These are phyloP conservation scores for Oreochromis tanganicae DNA, from an alignment of 2,113 vertebrate genomes.

Conservation along the genomic window DNA sequence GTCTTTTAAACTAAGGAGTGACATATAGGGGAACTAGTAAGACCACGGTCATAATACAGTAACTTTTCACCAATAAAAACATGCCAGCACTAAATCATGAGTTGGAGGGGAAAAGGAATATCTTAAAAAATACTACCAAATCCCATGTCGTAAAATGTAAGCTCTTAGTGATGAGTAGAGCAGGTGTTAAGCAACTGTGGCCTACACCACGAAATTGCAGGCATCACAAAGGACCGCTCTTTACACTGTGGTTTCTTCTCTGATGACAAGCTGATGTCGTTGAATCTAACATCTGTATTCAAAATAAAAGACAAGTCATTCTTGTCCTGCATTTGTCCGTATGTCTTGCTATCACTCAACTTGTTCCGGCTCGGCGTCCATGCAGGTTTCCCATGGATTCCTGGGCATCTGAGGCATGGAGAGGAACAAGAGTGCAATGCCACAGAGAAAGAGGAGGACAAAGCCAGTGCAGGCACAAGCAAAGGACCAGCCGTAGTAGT, in stretches of 20 bases:
- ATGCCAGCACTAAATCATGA: background rate
- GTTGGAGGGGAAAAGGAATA: background rate
- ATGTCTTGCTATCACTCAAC: constrained; percentile 47
- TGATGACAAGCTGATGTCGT: background rate
- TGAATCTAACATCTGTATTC: background rate
- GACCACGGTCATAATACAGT: background rate
- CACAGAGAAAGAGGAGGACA: constrained; percentile 84
- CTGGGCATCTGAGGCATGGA: constrained; percentile 94
- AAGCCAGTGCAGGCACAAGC: constrained; percentile 85
- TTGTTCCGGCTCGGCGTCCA: constrained; percentile 88
- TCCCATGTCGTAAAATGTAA: background rate
- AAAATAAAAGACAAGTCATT: background rate
- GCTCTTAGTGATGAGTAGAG: background rate
- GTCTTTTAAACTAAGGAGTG: background rate
- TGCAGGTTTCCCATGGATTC: constrained; percentile 97
- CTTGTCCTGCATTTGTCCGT: background rate
- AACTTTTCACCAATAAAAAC: background rate
- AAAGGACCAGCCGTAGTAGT: constrained; percentile 91
- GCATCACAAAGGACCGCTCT: background rate
- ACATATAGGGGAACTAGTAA: background rate
- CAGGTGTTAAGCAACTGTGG: background rate
- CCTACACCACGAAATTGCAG: background rate
- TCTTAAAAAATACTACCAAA: background rate
- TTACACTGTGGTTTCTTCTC: background rate
- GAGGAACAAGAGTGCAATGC: constrained; percentile 83